Percentiles rank a stretch among this genome's conserved stretches.
Evolutionary conservation across 2,113 vertebrate genomes (phyloP).

Genomic region (Otis tarda): DNA sequence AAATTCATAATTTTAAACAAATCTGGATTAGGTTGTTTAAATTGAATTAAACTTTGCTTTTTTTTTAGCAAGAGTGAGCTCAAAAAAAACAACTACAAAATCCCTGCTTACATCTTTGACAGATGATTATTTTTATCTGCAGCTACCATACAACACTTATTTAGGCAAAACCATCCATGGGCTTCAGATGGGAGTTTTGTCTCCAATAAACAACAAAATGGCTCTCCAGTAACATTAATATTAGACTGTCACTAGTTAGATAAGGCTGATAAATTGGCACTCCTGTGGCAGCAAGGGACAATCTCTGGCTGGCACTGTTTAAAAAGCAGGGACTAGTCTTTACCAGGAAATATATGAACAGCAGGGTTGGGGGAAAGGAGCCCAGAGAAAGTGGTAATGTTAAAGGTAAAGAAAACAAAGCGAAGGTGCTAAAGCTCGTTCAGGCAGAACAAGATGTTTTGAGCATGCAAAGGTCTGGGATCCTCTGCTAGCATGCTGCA

Average conservation of each 20-base stretch:
- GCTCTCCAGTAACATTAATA: slow-evolving; percentile 20
- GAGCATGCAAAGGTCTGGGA: not conserved
- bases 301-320: not conserved
- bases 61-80: not conserved
- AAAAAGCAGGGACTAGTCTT: not conserved
- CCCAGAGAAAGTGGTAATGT: not conserved
- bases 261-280: slow-evolving; percentile 27
- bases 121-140: slow-evolving; percentile 40
- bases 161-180: slow-evolving; percentile 5
- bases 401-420: not conserved
- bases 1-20: not conserved
- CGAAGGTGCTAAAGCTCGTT: not conserved
- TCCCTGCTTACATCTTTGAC: not conserved
- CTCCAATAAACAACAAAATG: slow-evolving; percentile 38
- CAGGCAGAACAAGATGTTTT: not conserved
- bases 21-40: not conserved
- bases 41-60: not conserved
- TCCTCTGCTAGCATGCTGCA: not conserved
- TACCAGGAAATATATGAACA: not conserved
- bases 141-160: slow-evolving; percentile 15
- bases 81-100: not conserved
- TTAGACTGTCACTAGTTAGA: slow-evolving; percentile 26
- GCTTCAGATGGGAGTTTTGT: slow-evolving; percentile 21
- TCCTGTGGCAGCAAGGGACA: not conserved
- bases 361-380: not conserved